These are phyloP conservation scores for Acleris holmiana DNA, from an alignment of 2,888 invertebrate species.

Conservation along the genomic window DNA sequence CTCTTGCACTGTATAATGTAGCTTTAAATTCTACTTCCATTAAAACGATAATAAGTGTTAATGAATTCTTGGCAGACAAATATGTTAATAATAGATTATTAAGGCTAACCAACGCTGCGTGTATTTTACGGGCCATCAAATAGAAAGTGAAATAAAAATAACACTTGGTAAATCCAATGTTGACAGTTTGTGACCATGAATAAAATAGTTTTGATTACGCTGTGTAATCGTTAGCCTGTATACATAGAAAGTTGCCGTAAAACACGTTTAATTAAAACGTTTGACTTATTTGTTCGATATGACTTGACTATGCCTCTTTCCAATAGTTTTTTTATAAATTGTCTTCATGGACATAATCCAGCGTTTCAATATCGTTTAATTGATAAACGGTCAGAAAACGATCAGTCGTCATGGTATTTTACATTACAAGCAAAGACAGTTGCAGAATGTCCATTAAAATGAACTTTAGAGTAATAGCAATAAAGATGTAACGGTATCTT, in stretches of 20 bases:
- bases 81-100: slow-evolving; percentile 10
- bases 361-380: slow-evolving; percentile 15
- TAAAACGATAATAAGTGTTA: too few species aligned
- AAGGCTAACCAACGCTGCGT: slow-evolving; percentile 1
- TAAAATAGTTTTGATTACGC: slow-evolving; percentile 17
- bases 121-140: slow-evolving; percentile 17
- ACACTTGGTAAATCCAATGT: slow-evolving; percentile 18
- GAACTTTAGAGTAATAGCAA: not conserved
- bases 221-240: too few species aligned
- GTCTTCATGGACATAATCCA: slow-evolving; percentile 32
- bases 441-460: not conserved
- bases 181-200: slow-evolving; percentile 25
- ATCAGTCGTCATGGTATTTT: slow-evolving; percentile 7
- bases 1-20: too few species aligned
- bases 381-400: slow-evolving; percentile 17
- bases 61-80: too few species aligned
- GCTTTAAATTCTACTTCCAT: too few species aligned
- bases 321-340: slow-evolving; percentile 9
- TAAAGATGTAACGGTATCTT: slow-evolving; percentile 2
- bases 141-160: slow-evolving; percentile 27
- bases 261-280: not conserved
- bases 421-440: slow-evolving; percentile 2
- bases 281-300: not conserved
- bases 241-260: not conserved
- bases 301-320: too few species aligned